Evolutionary conservation across 2,888 invertebrate genomes (phyloP), one percentile per base, ranked within the genome.

Genomic region (Silvanus unidentatus): DNA sequence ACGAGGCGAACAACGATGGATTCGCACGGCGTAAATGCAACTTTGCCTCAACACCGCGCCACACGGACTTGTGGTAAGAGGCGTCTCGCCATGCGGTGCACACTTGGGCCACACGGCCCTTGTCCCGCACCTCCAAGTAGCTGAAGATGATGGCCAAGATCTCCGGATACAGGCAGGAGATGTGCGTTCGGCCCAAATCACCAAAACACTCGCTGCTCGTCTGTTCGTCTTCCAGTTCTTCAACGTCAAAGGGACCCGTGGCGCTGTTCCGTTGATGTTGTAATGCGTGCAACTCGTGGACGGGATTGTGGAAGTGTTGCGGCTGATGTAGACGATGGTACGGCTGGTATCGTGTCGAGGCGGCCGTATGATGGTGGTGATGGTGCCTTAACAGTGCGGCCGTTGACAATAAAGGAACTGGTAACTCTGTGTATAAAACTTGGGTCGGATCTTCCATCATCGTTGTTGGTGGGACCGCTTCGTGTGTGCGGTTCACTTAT

Each of bases 1-100:
- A 74, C 50, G 90, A 91, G 16, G 85, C 81, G 73, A 93, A 94
- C 45, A 96, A 77, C 57, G 86, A 86, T 10, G 88, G 86, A 50
- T 88, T 86, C 50, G 91, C 84, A 57, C 86, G 79, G 50, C 89
- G 79, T 40, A 96, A 77, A 69, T 96, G 95, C 51, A 96, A 73
- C 58, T 89, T 87, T 1, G 95, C 94, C 68, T 93, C 92, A 27
- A 93, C 92, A 42, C 92, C 92, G 57, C 90, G 82, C 96, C 96
- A 96, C 13, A 96, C 93, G 32, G 88, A 88, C 59, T 91, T 86
- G 60, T 89, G 86, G 72, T 95, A 94, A 22, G 91, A 88, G 37
- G 94, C 94, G 65, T 95, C 94, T 48, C 92, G 76, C 94, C 95
- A 96, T 46, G 87, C 76, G 44, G 82, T 79, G 70, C 90, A 91